These are phyloP conservation scores for Gavia stellata DNA, from an alignment of 2,113 vertebrate genomes.

Conservation along the genomic window DNA sequence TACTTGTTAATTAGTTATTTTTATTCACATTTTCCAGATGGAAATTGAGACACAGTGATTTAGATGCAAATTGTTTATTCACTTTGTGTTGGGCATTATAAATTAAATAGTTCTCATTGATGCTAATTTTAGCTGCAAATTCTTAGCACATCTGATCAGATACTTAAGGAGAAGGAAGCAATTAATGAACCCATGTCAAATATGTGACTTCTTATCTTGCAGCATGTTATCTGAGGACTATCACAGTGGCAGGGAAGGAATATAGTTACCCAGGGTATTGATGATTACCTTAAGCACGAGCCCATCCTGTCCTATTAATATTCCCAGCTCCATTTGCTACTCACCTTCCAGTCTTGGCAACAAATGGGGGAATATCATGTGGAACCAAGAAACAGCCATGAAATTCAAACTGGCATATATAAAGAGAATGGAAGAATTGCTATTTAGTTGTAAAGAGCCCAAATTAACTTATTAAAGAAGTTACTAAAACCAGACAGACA, in stretches of 20 bases:
- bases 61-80: slow-evolving; percentile 24
- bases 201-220: not conserved
- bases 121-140: slow-evolving; percentile 22
- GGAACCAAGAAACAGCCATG: not conserved
- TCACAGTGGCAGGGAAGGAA: not conserved
- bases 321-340: not conserved
- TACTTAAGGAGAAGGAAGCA: slow-evolving; percentile 3
- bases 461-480: not conserved
- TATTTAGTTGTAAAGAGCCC: not conserved
- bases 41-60: slow-evolving; percentile 9
- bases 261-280: not conserved
- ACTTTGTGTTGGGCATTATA: not conserved
- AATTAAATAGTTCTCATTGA: slow-evolving; percentile 14
- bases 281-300: not conserved
- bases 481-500: not conserved
- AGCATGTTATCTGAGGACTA: not conserved
- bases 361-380: not conserved
- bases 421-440: not conserved
- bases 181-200: slow-evolving; percentile 16
- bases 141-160: not conserved
- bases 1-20: slow-evolving; percentile 26
- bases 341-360: not conserved
- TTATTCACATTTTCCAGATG: slow-evolving; percentile 23
- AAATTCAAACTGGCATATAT: not conserved
- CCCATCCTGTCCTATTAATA: not conserved